phyloP scores from a whole-genome alignment of 2,888 invertebrate species.

The Acanthosepion lycidas region DNA sequence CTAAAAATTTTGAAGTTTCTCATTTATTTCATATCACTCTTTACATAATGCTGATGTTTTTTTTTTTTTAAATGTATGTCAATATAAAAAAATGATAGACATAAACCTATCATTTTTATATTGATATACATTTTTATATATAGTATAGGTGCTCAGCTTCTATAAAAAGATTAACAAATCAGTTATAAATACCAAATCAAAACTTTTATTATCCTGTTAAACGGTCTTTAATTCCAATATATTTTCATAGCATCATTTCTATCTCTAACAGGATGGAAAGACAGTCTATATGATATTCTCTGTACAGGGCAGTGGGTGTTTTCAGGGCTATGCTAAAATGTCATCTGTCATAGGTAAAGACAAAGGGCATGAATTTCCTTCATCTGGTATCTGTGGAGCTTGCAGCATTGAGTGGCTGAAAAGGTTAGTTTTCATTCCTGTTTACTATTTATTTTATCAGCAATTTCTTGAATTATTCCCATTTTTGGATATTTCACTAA shows the following conservation, averaged over 20 bases:
- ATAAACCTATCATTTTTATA: no score
- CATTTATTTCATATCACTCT: no score
- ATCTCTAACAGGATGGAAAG: slow-evolving; percentile 70
- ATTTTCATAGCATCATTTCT: neutral
- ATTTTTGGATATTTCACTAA: neutral
- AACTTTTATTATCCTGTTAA: neutral
- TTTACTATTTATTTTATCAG: neutral
- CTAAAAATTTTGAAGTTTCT: no score
- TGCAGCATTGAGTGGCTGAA: slow-evolving; percentile 77
- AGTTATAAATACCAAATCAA: no score
- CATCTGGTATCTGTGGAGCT: slow-evolving; percentile 70
- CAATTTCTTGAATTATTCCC: neutral
- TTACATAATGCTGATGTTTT: no score
- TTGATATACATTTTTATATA: no score
- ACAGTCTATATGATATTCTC: slow-evolving; percentile 77
- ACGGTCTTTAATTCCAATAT: neutral
- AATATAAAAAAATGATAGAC: no score
- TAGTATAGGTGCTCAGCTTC: no score
- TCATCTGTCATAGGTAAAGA: slow-evolving; percentile 68
- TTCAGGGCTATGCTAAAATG: slow-evolving; percentile 77
- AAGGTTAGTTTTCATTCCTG: slow-evolving; percentile 62
- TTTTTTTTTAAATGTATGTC: no score
- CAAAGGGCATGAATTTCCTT: slow-evolving; percentile 71
- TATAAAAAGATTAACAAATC: no score
- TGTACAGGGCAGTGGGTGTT: slow-evolving; percentile 77